Conservation (phyloP, 92 coral and sea anemone genomes). For the Virgularia gustaviana region DNA sequence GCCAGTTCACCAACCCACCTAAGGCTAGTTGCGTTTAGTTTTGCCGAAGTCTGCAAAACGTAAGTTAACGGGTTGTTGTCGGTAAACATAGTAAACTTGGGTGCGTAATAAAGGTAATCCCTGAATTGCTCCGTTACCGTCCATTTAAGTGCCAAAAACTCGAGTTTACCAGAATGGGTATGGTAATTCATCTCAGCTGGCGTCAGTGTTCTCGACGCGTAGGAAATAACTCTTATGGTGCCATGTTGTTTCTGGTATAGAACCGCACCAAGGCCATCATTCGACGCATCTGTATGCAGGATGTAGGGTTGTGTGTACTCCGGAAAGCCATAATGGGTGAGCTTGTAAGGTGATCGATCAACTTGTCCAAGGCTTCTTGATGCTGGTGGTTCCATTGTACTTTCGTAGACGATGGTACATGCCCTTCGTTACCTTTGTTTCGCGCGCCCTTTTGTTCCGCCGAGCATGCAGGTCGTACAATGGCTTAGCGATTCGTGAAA, state of each 20-base stretch:
- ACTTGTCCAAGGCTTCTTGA: background rate
- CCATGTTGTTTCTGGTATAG: constrained; percentile 23
- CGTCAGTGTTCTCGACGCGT: constrained; percentile 52
- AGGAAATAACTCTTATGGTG: constrained; percentile 30
- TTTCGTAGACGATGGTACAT: background rate
- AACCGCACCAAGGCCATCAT: constrained; percentile 10
- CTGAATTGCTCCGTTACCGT: constrained; percentile 45
- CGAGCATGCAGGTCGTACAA: constrained; percentile 16
- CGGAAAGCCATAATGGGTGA: constrained; percentile 11
- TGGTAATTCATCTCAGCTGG: constrained; percentile 54
- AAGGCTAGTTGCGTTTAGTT: constrained; percentile 50
- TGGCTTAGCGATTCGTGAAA: constrained; percentile 23
- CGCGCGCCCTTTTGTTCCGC: no score
- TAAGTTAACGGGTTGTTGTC: constrained; percentile 57
- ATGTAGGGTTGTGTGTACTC: constrained; percentile 1
- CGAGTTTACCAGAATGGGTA: constrained; percentile 51
- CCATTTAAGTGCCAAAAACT: constrained; percentile 49
- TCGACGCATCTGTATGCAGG: constrained; percentile 12
- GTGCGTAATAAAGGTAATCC: constrained; percentile 50
- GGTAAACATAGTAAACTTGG: constrained; percentile 45
- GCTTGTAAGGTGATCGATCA: constrained; percentile 2
- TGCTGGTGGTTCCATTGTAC: background rate
- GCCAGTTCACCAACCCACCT: constrained; percentile 58
- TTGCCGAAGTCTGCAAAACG: constrained; percentile 46
- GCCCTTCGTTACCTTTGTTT: background rate